Base-by-base conservation (phyloP, 2,888 invertebrate genomes). In the Elgonia sp. region DNA sequence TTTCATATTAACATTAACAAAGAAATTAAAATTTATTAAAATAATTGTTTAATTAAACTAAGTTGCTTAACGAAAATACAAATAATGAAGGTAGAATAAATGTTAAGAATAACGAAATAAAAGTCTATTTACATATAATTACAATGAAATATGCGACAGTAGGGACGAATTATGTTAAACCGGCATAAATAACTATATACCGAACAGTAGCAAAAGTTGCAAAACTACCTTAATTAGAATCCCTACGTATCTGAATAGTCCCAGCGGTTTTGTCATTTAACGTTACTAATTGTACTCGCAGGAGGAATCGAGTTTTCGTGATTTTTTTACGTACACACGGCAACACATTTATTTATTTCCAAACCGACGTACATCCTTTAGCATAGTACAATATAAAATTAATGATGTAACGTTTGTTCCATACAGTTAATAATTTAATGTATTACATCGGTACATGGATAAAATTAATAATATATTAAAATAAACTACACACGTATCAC, bases 211-310 rank as follows among this genome's bases (percentile, higher is more conserved):
- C 60, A 62, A 62, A 75, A 75, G 46, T 62, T 75, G 55, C n/a
- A 62, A 50, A 63, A 50, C 50, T 75, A 60, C 67, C 18, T 67
- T 85, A 80, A 80, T 80, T 75, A 69, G 69, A 85, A 85, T 63
- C 9, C n/a, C 79, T 72, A 73, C 73, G 60, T 62, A 75, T 86
- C 37, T 63, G 37, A 75, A 77, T 76, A 63, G 84, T 89, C 89
- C 79, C 89, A 46, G n/a, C 20, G 89, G 89, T 77, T 89, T 84
- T 82, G 84, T 84, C 84, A 89, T 89, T 89, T 87, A 89, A 89
- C 89, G 90, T 89, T 88, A 88, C 91, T 91, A 91, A 92, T 92
- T 91, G 90, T 89, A 91, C 91, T 92, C 90, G 88, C 87, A 83
- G 90, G 86, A 70, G 82, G 85, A 91, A 89, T 85, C 81, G 50